Base-by-base conservation (phyloP, 2,113 vertebrate genomes). In the Ranitomeya imitator region DNA sequence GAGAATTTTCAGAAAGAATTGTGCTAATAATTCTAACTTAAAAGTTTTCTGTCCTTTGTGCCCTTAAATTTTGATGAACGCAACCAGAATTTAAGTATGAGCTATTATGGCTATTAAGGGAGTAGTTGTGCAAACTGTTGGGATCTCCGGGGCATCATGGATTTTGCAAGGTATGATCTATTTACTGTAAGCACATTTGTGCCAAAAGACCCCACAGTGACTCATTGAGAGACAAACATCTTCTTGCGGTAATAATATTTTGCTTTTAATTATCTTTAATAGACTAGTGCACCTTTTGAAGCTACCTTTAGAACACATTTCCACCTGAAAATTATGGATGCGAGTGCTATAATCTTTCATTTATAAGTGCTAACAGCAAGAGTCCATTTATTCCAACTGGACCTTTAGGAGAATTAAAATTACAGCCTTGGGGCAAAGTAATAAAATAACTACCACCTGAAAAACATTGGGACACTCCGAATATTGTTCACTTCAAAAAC, bases 141-240 rank as follows among this genome's bases (percentile, higher is more conserved):
- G 82, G 52, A 57, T 89, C 87, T 84, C 87, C 23, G 45, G 87
- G 83, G 87, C 82, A 89, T 78, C 87, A 65, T 84, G 81, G 81
- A 83, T 84, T 88, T 51, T 88, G 87, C 87, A 88, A 88, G 81
- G 81, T 88, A 84, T 84, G 87, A 88, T 88, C 87, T 88, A 88
- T 88, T 88, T 88, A 84, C 81, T 84, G 87, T 84, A 88, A 88
- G 87, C 87, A 88, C 65, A 83, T 88, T 78, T 88, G 73, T 88
- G 87, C 81, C 81, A 88, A 84, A 78, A 84, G 71, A 88, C 55
- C 71, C 87, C 59, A 88, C 81, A 67, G 87, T 77, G 87, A 19
- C 87, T 88, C 87, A 76, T 88, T 88, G 80, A 77, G 87, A 88
- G 73, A 71, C 73, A 88, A 88, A 88, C 87, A 88, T 88, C 87